These are phyloP conservation scores for Machimus rusticus DNA, from an alignment of 2,888 invertebrate genomes.

Conservation along the genomic window DNA sequence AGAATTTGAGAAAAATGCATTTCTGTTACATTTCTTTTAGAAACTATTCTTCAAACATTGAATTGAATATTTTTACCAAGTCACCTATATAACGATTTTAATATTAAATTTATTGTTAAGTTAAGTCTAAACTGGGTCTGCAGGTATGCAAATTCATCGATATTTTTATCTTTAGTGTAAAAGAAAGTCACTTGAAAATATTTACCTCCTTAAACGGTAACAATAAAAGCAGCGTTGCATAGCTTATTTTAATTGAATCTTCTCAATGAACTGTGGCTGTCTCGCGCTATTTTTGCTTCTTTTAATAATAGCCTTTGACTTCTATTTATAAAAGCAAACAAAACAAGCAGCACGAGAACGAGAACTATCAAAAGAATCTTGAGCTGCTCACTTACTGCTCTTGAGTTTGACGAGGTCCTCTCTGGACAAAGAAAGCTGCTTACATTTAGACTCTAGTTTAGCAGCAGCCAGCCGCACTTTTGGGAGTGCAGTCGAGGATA, in stretches of 20 bases:
- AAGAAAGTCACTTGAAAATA: neutral
- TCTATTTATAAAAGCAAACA: conserved; percentile 5
- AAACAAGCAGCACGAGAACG: neutral
- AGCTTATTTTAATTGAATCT: neutral
- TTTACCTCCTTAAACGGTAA: neutral
- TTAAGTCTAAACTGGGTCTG: too few species aligned
- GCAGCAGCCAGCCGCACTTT: neutral
- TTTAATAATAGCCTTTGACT: neutral
- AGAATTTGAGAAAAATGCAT: too few species aligned
- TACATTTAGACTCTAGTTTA: neutral
- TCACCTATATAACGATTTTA: too few species aligned
- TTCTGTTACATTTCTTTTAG: too few species aligned
- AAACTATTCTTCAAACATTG: too few species aligned
- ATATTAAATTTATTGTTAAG: too few species aligned
- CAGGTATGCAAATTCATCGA: neutral
- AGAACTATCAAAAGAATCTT: neutral
- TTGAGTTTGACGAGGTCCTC: neutral
- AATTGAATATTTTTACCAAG: too few species aligned
- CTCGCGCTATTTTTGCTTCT: neutral
- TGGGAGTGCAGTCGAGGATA: conserved; percentile 32
- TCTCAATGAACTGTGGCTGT: neutral
- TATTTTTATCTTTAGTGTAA: neutral
- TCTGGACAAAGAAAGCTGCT: conserved; percentile 18
- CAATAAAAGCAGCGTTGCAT: neutral
- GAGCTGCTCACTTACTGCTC: neutral